Conservation (phyloP, 2,113 vertebrate genomes). For the Polyodon spathula region DNA sequence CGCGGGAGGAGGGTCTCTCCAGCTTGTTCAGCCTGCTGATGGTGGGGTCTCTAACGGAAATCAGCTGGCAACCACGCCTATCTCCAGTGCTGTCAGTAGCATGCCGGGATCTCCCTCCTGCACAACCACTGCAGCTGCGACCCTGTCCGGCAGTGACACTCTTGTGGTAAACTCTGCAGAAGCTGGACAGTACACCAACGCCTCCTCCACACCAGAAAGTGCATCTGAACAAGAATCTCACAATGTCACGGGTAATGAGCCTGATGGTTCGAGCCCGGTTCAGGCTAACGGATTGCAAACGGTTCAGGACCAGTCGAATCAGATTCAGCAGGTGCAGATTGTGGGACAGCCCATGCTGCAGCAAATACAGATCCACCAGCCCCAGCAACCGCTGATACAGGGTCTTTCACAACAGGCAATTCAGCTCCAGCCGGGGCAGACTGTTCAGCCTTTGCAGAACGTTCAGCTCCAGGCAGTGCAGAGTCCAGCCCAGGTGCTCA, state of each 20-base stretch:
- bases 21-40: slow-evolving; percentile 78
- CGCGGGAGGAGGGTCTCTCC: slow-evolving; percentile 68
- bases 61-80: slow-evolving; percentile 68
- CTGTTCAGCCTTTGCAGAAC: slow-evolving; percentile 62
- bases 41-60: slow-evolving; percentile 80
- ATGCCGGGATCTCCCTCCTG: slow-evolving; percentile 64
- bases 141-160: slow-evolving; percentile 59
- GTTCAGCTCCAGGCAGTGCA: slow-evolving; percentile 59
- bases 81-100: slow-evolving; percentile 56
- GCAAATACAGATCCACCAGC: slow-evolving; percentile 88
- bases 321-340: slow-evolving; percentile 88
- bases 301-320: slow-evolving; percentile 62
- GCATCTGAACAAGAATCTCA: slow-evolving; percentile 61
- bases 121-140: slow-evolving; percentile 45
- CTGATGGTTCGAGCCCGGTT: slow-evolving; percentile 68
- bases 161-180: slow-evolving; percentile 62
- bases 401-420: slow-evolving; percentile 73
- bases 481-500: slow-evolving; percentile 91
- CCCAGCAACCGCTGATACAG: slow-evolving; percentile 73
- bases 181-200: slow-evolving; percentile 61
- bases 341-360: slow-evolving; percentile 88
- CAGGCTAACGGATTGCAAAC: slow-evolving; percentile 87
- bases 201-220: slow-evolving; percentile 58
- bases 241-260: slow-evolving; percentile 44
- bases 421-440: slow-evolving; percentile 83